Evolutionary conservation across 2,888 invertebrate genomes (phyloP).

Genomic region (Polydrusus tereticollis): DNA sequence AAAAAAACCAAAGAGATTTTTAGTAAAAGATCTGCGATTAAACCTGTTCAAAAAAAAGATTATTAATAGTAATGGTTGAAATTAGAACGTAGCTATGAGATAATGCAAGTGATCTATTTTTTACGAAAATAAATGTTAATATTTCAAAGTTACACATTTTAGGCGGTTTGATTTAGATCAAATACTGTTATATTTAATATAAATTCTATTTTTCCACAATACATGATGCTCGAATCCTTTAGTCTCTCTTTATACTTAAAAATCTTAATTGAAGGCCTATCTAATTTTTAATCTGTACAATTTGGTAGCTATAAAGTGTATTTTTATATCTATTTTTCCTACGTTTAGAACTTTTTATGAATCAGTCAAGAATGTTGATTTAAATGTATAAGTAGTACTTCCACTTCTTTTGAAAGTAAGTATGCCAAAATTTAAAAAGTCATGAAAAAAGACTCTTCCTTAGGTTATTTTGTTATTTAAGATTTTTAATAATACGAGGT

Average conservation of each 20-base stretch:
- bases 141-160: constrained; percentile 17
- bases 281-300: constrained; percentile 22
- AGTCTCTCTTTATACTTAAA: constrained; percentile 49
- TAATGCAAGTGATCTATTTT: constrained; percentile 30
- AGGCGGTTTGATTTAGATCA: constrained; percentile 24
- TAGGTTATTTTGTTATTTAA: neutral
- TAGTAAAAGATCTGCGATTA: no score
- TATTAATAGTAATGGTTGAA: constrained; percentile 9
- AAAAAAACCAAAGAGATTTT: no score
- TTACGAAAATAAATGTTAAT: constrained; percentile 23
- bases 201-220: constrained; percentile 53
- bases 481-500: neutral
- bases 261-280: constrained; percentile 43
- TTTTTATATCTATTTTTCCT: constrained; percentile 36
- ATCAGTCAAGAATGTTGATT: neutral
- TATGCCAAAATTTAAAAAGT: neutral
- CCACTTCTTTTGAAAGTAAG: neutral
- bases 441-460: neutral
- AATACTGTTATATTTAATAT: constrained; percentile 47
- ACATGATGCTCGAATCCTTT: constrained; percentile 23
- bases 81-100: constrained; percentile 17
- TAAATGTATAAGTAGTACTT: constrained; percentile 1
- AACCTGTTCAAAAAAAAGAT: neutral
- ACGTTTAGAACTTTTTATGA: constrained; percentile 22
- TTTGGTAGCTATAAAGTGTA: constrained; percentile 31